A percentile compares a stretch with the other conserved stretches of the same genome.
Conservation (phyloP, 2,113 vertebrate species). For the Ardeotis arabs region DNA sequence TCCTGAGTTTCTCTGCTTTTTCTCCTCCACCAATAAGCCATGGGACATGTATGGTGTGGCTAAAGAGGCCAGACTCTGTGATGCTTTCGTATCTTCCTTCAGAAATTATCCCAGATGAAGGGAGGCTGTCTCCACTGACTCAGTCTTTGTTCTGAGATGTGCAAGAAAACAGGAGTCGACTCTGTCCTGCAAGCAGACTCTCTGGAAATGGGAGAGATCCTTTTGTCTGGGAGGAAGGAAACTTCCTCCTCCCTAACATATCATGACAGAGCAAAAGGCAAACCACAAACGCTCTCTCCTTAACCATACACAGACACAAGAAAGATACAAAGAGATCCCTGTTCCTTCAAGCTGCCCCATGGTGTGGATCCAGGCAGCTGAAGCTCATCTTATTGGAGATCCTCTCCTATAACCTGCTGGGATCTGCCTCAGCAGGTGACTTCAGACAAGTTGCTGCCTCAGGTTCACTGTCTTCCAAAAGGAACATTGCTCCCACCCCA, state of each 20-base stretch:
- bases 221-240: neutral
- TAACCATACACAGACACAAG: neutral
- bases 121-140: neutral
- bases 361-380: neutral
- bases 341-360: rapidly evolving
- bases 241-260: neutral
- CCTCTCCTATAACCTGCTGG: neutral
- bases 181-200: neutral
- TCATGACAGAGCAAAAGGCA: neutral
- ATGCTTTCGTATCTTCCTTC: neutral
- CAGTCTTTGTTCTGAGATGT: neutral
- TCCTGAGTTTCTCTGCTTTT: neutral
- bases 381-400: rapidly evolving
- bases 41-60: rapidly evolving
- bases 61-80: neutral
- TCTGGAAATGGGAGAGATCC: neutral
- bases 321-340: neutral
- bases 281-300: neutral
- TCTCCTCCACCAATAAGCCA: neutral
- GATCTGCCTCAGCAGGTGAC: neutral
- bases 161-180: neutral
- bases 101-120: neutral
- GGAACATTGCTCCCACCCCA: neutral
- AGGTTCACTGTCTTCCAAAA: neutral
- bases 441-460: neutral